Evolutionary conservation across 2,888 invertebrate species (phyloP).

Genomic region (Neuroscelio doddi): DNA sequence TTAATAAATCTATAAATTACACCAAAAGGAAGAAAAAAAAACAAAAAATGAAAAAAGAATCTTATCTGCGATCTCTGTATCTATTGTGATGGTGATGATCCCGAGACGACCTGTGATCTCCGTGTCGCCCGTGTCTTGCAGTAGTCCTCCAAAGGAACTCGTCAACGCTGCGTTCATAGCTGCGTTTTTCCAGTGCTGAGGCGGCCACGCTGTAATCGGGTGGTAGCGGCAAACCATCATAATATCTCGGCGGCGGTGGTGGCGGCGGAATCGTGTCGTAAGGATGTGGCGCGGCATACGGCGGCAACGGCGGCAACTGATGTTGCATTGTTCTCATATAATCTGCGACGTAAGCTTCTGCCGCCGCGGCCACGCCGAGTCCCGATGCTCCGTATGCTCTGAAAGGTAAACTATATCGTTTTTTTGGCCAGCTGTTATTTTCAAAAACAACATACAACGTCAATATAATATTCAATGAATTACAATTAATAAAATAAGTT

Average conservation of each 20-base stretch:
- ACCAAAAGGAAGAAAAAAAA: background rate
- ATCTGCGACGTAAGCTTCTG: conserved; percentile 91
- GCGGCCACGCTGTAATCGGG: conserved; percentile 81
- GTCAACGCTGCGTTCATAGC: conserved; percentile 91
- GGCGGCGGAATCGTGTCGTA: conserved; percentile 77
- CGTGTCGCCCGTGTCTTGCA: conserved; percentile 76
- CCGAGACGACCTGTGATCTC: conserved; percentile 73
- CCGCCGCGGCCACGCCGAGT: conserved; percentile 78
- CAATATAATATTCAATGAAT: too few relatives aligned
- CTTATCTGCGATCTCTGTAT: conserved; percentile 77
- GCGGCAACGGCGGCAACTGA: conserved; percentile 88
- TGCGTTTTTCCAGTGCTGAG: conserved; percentile 81
- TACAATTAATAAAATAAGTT: background rate
- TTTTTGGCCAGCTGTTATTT: too few relatives aligned
- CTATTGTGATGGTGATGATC: conserved; percentile 77
- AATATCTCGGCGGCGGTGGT: conserved; percentile 76
- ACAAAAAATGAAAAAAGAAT: background rate
- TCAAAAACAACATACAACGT: background rate
- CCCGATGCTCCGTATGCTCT: conserved; percentile 73
- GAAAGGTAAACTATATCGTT: conserved; percentile 35
- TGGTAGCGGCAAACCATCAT: conserved; percentile 82
- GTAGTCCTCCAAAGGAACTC: conserved; percentile 90
- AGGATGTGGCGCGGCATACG: conserved; percentile 83
- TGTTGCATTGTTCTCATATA: conserved; percentile 93
- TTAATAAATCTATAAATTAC: background rate